Conservation (phyloP, 2,888 invertebrate species). For the Tupiocoris notatus region DNA sequence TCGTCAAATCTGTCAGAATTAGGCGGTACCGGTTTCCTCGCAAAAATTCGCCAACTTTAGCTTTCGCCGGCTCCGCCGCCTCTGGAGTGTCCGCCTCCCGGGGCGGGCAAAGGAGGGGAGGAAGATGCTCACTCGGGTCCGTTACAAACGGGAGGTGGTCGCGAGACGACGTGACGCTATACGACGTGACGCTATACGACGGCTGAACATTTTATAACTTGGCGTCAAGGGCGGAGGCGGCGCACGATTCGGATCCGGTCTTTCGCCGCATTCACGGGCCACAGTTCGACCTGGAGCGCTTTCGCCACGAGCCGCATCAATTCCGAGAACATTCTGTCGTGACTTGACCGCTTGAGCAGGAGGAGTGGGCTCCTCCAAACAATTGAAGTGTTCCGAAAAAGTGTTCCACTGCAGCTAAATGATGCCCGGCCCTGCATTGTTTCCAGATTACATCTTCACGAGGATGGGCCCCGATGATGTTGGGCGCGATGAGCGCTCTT, state of each 20-base stretch:
- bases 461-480: constrained; percentile 66
- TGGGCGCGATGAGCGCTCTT: constrained; percentile 50
- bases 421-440: constrained; percentile 51
- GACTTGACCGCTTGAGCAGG: background rate
- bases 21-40: too few species aligned
- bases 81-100: background rate
- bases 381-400: background rate
- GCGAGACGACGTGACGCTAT: background rate
- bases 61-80: background rate
- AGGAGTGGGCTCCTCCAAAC: too few species aligned
- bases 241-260: background rate
- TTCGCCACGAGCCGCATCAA: background rate
- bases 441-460: constrained; percentile 78
- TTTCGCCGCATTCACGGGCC: background rate
- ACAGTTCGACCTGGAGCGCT: background rate
- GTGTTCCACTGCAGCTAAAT: background rate
- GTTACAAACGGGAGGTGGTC: background rate
- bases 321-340: background rate
- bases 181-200: background rate
- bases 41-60: background rate
- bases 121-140: background rate
- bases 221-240: constrained; percentile 5
- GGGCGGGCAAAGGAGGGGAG: background rate
- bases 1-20: too few species aligned
- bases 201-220: background rate